Percentiles rank a stretch among this genome's conserved stretches.
Conservation (phyloP, 1,140 invertebrate genomes). For the Ostrea denselamellosa region DNA sequence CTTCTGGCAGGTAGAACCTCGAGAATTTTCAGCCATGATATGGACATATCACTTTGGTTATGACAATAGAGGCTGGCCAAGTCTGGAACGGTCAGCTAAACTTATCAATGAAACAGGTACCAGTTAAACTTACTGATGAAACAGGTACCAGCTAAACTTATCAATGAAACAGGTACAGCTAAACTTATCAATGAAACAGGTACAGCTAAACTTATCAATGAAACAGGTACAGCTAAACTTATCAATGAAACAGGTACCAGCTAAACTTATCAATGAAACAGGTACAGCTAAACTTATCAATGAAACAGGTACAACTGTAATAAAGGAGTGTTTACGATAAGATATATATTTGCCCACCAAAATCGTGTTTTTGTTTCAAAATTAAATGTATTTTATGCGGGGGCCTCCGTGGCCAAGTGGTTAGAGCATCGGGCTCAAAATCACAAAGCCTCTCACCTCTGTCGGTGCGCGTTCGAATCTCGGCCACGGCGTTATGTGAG, state of each 20-base stretch:
- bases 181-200: conserved; percentile 72
- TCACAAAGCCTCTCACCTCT: no score
- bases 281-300: conserved; percentile 74
- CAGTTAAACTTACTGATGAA: no score
- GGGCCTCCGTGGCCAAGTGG: no score
- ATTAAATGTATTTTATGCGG: no score
- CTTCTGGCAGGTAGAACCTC: conserved; percentile 45
- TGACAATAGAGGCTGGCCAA: conserved; percentile 79
- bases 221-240: conserved; percentile 70
- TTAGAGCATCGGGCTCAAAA: no score
- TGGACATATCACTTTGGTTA: conserved; percentile 80
- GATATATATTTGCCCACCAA: no score
- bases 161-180: conserved; percentile 76
- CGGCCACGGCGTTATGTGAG: no score
- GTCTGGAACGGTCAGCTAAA: conserved; percentile 74
- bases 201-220: conserved; percentile 73
- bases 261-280: conserved; percentile 72
- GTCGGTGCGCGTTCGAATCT: no score
- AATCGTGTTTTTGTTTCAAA: no score
- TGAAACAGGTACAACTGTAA: conserved; percentile 10
- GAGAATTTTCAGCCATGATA: conserved; percentile 73
- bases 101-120: conserved; percentile 75
- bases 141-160: conserved; percentile 70
- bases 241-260: conserved; percentile 76
- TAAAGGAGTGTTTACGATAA: no score